Percentiles rank a stretch among this genome's conserved stretches.
phyloP scores from a whole-genome alignment of 37 sponge, comb jelly and placozoan species.

The Geodia barretti region DNA sequence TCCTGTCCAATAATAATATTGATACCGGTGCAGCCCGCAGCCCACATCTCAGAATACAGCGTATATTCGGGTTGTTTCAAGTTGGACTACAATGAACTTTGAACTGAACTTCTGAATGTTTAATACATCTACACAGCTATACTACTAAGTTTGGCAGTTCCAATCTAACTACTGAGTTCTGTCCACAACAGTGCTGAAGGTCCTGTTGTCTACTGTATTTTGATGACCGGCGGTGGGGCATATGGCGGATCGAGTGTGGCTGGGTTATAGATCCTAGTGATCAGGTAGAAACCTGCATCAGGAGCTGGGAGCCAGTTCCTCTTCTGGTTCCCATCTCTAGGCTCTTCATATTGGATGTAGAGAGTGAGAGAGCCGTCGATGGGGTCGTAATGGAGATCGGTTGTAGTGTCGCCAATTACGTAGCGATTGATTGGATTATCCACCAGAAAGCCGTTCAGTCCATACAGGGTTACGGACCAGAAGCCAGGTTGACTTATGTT shows the following conservation, averaged over 20 bases:
- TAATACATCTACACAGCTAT: too few species aligned
- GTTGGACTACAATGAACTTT: too few species aligned
- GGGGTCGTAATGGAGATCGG: neutral
- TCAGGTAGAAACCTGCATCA: neutral
- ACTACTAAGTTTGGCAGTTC: too few species aligned
- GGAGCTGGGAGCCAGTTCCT: slow-evolving; percentile 34
- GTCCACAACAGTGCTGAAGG: too few species aligned
- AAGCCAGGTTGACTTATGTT: neutral
- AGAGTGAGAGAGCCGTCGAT: slow-evolving; percentile 13
- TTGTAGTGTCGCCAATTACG: slow-evolving; percentile 1
- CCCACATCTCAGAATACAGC: too few species aligned
- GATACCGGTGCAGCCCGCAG: too few species aligned
- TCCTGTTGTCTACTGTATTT: too few species aligned
- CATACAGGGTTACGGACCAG: slow-evolving; percentile 28
- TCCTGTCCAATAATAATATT: too few species aligned
- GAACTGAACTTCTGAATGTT: too few species aligned
- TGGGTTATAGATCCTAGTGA: slow-evolving; percentile 10
- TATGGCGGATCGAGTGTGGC: neutral
- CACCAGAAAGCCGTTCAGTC: neutral
- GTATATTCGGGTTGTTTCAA: too few species aligned
- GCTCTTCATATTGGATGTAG: neutral
- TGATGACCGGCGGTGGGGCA: neutral
- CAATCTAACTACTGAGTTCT: too few species aligned
- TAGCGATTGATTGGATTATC: slow-evolving; percentile 19
- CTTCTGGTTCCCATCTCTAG: neutral